Percentiles rank a stretch among this genome's conserved stretches.
Conservation (phyloP, 2,888 invertebrate species). For the Drosophila nigricruria region DNA sequence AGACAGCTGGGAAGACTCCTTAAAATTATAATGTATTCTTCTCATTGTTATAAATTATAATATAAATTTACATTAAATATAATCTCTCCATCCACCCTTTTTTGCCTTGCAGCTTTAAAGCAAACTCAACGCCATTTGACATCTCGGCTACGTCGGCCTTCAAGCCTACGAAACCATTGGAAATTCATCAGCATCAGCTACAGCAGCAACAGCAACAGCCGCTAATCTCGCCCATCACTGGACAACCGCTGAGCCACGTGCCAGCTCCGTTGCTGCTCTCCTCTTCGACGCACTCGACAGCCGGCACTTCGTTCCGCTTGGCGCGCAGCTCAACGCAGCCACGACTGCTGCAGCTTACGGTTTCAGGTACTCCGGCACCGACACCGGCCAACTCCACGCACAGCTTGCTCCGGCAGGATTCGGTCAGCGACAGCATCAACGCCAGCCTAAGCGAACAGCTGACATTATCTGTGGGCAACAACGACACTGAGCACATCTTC, state of each 20-base stretch:
- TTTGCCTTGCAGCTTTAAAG: constrained; percentile 76
- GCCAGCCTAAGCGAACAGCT: constrained; percentile 64
- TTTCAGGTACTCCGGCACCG: constrained; percentile 12
- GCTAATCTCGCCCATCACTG: constrained; percentile 70
- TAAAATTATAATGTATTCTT: not conserved
- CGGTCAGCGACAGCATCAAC: constrained; percentile 54
- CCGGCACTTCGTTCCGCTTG: constrained; percentile 62
- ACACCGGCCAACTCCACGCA: constrained; percentile 12
- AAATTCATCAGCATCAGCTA: constrained; percentile 61
- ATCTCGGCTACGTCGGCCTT: constrained; percentile 81
- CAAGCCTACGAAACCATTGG: constrained; percentile 83
- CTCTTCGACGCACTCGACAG: constrained; percentile 59
- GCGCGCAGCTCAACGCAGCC: constrained; percentile 80
- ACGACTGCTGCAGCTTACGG: constrained; percentile 54
- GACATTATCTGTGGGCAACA: constrained; percentile 66
- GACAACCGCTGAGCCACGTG: constrained; percentile 69
- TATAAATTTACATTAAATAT: not conserved
- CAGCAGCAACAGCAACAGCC: constrained; percentile 50
- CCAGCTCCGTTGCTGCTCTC: constrained; percentile 66
- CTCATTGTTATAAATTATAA: not conserved
- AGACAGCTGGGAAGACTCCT: not conserved
- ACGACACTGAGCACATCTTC: constrained; percentile 75
- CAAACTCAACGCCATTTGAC: constrained; percentile 76
- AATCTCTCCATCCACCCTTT: constrained; percentile 20
- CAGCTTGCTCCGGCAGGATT: constrained; percentile 42